Percentiles rank a stretch among this genome's conserved stretches.
Evolutionary conservation across 2,113 vertebrate species (phyloP).

Genomic region (Delphinus delphis): DNA sequence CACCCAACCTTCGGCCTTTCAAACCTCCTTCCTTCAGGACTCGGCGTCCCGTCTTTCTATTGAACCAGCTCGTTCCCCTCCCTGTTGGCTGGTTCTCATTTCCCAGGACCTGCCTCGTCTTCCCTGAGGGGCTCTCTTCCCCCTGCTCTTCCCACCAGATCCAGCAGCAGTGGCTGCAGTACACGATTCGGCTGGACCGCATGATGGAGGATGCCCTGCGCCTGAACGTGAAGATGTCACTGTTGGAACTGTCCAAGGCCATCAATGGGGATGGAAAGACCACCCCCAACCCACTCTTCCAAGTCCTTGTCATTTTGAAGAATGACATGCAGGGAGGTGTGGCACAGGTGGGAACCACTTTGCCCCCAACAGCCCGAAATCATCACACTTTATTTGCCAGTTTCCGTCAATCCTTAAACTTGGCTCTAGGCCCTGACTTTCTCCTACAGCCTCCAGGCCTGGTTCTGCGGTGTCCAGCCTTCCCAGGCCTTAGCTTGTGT

Average conservation of each 20-base stretch:
- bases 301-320: constrained; percentile 86
- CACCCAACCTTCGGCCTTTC: not conserved
- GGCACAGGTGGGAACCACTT: constrained; percentile 81
- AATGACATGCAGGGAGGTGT: constrained; percentile 72
- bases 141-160: constrained; percentile 80
- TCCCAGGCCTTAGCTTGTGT: not conserved
- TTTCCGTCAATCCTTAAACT: not conserved
- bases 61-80: not conserved
- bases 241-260: constrained; percentile 89
- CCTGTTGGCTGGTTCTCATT: not conserved
- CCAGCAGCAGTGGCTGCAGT: constrained; percentile 87
- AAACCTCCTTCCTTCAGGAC: not conserved
- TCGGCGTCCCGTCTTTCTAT: not conserved
- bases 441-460: not conserved
- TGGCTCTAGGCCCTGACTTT: not conserved
- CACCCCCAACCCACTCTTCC: constrained; percentile 87
- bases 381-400: not conserved
- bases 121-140: not conserved
- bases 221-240: constrained; percentile 87
- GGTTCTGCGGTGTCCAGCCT: not conserved
- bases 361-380: not conserved
- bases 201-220: constrained; percentile 89
- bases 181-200: constrained; percentile 85
- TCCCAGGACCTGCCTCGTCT: not conserved
- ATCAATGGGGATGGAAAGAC: constrained; percentile 89